Conservation (phyloP, 1,140 invertebrate species). For the Aphidius gifuensis region DNA sequence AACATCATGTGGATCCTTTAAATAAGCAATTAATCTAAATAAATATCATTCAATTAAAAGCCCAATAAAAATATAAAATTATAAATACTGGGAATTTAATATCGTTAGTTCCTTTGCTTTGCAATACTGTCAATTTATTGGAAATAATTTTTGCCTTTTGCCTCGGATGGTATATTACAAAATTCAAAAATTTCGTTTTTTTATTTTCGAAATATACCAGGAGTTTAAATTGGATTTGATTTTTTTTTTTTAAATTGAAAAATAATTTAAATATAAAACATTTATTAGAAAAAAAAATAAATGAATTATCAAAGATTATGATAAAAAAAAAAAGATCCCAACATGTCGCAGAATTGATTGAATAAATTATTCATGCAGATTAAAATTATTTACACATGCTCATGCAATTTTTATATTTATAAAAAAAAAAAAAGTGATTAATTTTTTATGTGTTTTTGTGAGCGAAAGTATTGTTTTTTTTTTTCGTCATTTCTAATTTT, state of each 20-base stretch:
- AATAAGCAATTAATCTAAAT: conserved; percentile 17
- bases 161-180: conserved; percentile 16
- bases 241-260: conserved; percentile 14
- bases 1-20: conserved; percentile 74
- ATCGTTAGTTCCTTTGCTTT: conserved; percentile 37
- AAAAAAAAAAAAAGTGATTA: conserved; percentile 10
- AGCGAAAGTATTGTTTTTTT: neutral
- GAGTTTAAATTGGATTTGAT: conserved; percentile 10
- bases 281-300: conserved; percentile 1
- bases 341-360: neutral
- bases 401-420: conserved; percentile 30
- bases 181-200: too few relatives aligned
- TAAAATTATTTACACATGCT: conserved; percentile 34
- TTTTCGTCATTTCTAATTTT: neutral
- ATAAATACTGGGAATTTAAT: conserved; percentile 19
- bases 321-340: conserved; percentile 9
- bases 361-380: conserved; percentile 30
- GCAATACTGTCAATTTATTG: conserved; percentile 12
- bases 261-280: too few relatives aligned
- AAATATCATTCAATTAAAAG: too few relatives aligned
- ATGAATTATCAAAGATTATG: neutral
- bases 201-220: conserved; percentile 12
- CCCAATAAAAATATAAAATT: conserved; percentile 1
- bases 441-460: conserved; percentile 2
- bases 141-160: conserved; percentile 23